Conservation (phyloP, 2,888 invertebrate species). For the Cheiracanthium punctorium region DNA sequence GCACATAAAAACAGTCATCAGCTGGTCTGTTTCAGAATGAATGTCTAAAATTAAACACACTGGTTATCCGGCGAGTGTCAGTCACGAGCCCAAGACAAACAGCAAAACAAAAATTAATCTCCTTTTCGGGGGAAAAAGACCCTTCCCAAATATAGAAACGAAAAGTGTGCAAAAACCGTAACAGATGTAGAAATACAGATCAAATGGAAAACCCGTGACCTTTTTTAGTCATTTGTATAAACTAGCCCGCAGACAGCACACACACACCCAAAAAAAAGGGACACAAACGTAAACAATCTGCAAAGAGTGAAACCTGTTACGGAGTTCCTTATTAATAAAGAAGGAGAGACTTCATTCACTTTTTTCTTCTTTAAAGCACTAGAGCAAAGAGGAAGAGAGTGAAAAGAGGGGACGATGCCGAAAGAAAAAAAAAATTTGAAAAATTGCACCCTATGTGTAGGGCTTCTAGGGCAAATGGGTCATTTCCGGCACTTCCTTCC, state of each 20-base stretch:
- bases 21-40: no score
- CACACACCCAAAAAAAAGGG: not conserved
- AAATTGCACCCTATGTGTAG: not conserved
- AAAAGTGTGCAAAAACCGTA: not conserved
- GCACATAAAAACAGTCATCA: no score
- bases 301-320: conserved; percentile 22
- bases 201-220: no score
- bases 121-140: no score
- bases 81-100: no score
- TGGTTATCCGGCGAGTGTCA: no score
- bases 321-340: not conserved
- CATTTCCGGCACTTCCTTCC: conserved; percentile 63
- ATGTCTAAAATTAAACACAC: no score
- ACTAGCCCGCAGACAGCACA: not conserved
- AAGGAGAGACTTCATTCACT: not conserved
- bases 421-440: no score
- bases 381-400: conserved; percentile 9
- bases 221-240: no score
- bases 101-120: no score
- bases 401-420: conserved; percentile 1
- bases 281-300: conserved; percentile 25
- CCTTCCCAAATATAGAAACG: no score
- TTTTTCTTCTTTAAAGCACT: not conserved
- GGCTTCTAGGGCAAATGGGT: conserved; percentile 65
- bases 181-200: not conserved